Evolutionary conservation across 2,113 vertebrate species (phyloP), one percentile per base, ranked within the genome.

Genomic region (Chionomys nivalis): DNA sequence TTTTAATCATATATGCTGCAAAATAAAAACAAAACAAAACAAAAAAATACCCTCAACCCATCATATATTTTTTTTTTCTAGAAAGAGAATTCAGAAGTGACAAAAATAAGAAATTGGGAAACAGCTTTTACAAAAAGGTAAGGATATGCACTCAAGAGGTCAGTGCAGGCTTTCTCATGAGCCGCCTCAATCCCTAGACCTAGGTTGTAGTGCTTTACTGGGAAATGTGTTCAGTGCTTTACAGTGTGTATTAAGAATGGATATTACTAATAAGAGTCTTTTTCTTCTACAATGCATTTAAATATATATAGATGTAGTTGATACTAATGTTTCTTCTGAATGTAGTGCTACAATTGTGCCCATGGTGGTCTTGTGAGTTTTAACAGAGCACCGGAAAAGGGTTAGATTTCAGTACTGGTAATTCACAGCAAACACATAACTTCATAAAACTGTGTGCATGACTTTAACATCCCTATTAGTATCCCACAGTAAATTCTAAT

Each of bases 361-460:
- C 61, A 58, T 66, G 87, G 42, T 77, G 73, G 23, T 52, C 23
- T 68, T 10, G 86, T 31, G 36, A 73, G 39, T 95, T 73, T 94
- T 47, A 79, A 90, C 17, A 91, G 23, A 81, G 7, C 21, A 81
- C 55, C 83, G 55, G 75, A 78, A 93, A 92, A 78, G 31, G 70
- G 39, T 79, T 82, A 92, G 75, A 83, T 1, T 33, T 33, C 0
- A 31, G 8, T 61, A 89, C 19, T 88, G 24, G 39, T 63, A 95
- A 83, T 73, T 77, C 39, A 58, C 5, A 89, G 42, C 52, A 94
- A 96, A 91, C 36, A 77, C 70, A 79, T 63, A 89, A 95, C 36
- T 63, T 42, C 81, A 49, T 55, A 8, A 47, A 47, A 87, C 70
- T 76, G 65, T 31, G 39, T 9, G 3, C 87, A 79, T 87, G 39